Evolutionary conservation across 2,888 invertebrate genomes (phyloP).

Genomic region (Diogma glabrata): DNA sequence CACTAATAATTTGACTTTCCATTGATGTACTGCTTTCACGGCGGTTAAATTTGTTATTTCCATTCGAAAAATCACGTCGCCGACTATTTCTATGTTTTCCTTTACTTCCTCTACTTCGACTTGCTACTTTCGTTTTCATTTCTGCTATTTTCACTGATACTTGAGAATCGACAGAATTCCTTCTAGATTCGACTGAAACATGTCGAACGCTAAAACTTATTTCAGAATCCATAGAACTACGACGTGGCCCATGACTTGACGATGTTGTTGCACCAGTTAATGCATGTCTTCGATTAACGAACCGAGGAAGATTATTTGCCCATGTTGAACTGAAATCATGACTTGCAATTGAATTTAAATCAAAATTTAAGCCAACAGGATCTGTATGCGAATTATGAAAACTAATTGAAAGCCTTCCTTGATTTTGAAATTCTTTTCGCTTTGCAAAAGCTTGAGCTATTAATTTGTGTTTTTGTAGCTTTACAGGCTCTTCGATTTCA

Average conservation of each 20-base stretch:
- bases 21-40: slow-evolving; percentile 65
- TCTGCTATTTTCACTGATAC: slow-evolving; percentile 75
- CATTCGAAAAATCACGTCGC: slow-evolving; percentile 28
- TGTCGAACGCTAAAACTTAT: slow-evolving; percentile 69
- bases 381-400: slow-evolving; percentile 80
- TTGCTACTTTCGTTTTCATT: slow-evolving; percentile 61
- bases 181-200: slow-evolving; percentile 73
- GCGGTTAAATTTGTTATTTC: slow-evolving; percentile 28
- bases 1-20: slow-evolving; percentile 55
- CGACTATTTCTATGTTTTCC: slow-evolving; percentile 21
- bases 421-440: slow-evolving; percentile 70
- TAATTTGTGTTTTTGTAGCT: slow-evolving; percentile 74
- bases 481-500: slow-evolving; percentile 54
- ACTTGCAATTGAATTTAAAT: slow-evolving; percentile 61
- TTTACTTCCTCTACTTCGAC: slow-evolving; percentile 35
- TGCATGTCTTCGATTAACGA: slow-evolving; percentile 75
- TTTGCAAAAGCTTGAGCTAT: slow-evolving; percentile 86
- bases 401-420: slow-evolving; percentile 76
- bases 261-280: slow-evolving; percentile 45
- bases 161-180: slow-evolving; percentile 82
- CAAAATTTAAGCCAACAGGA: slow-evolving; percentile 72
- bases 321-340: slow-evolving; percentile 83
- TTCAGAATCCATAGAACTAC: slow-evolving; percentile 53
- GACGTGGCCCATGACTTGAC: slow-evolving; percentile 43
- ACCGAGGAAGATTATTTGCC: slow-evolving; percentile 80